Evolutionary conservation across 2,113 vertebrate species (phyloP).

Genomic region (Eretmochelys imbricata): DNA sequence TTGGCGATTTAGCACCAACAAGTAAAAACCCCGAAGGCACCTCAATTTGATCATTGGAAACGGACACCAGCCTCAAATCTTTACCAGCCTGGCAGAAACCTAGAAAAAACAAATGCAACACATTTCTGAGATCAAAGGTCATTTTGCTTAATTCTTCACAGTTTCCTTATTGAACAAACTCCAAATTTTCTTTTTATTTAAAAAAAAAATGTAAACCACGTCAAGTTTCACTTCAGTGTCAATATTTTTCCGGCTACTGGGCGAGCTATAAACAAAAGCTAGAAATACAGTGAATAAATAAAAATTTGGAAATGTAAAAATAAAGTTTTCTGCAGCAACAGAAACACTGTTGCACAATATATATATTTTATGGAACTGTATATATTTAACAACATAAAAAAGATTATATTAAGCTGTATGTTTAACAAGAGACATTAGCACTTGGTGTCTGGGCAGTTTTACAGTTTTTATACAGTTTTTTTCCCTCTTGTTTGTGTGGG

Average conservation of each 20-base stretch:
- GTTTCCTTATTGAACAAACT: background rate
- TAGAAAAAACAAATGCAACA: conserved; percentile 4
- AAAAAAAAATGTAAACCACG: background rate
- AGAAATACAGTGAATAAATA: background rate
- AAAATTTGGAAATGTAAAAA: background rate
- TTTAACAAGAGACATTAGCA: background rate
- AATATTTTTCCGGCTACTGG: background rate
- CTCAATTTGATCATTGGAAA: conserved; percentile 88
- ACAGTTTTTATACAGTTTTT: background rate
- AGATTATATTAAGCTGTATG: background rate
- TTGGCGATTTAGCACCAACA: conserved; percentile 91
- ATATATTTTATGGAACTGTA: background rate
- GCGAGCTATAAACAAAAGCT: background rate
- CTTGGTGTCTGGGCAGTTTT: background rate
- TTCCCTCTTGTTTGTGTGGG: background rate
- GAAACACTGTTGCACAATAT: background rate
- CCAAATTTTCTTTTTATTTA: background rate
- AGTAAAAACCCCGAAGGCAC: conserved; percentile 90
- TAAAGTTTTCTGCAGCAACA: background rate
- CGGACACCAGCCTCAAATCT: conserved; percentile 89
- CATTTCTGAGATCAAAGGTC: background rate
- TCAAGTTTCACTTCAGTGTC: background rate
- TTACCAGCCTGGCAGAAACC: conserved; percentile 96
- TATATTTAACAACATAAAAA: background rate
- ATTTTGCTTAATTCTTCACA: background rate